Evolutionary conservation across 2,797 vertebrate genomes (phyloP).

Genomic region (Acanthurus tractus): DNA sequence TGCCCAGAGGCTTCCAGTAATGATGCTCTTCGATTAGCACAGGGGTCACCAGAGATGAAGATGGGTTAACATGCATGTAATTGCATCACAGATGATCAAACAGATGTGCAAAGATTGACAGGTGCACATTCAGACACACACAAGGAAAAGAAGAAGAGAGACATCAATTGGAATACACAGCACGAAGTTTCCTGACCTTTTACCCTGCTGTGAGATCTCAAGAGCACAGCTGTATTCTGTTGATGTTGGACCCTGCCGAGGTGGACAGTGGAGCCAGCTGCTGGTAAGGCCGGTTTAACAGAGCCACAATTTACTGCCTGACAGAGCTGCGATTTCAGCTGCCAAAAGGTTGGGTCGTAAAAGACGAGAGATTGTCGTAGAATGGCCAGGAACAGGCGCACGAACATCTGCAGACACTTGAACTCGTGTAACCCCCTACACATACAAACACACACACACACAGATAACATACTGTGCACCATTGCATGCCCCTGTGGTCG

Average conservation of each 20-base stretch:
- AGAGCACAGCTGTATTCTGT: conserved; percentile 61
- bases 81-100: conserved; percentile 40
- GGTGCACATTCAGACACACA: conserved; percentile 15
- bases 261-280: conserved; percentile 37
- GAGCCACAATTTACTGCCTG: conserved; percentile 43
- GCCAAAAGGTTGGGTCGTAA: conserved; percentile 36
- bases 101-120: conserved; percentile 20
- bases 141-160: conserved; percentile 28
- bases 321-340: conserved; percentile 40
- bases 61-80: conserved; percentile 7
- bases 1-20: conserved; percentile 48
- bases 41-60: conserved; percentile 49
- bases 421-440: conserved; percentile 5
- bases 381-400: conserved; percentile 10
- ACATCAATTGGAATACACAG: conserved; percentile 47
- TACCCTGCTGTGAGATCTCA: conserved; percentile 25
- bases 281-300: conserved; percentile 30
- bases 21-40: conserved; percentile 62
- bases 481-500: conserved; percentile 1
- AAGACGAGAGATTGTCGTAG: conserved; percentile 36
- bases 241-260: conserved; percentile 32
- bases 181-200: conserved; percentile 56
- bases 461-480: conserved; percentile 1
- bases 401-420: conserved; percentile 38
- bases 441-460: conserved; percentile 16